A percentile compares a stretch with the other conserved stretches of the same genome.
Conservation (phyloP, 2,113 vertebrate genomes). For the Alouatta palliata region DNA sequence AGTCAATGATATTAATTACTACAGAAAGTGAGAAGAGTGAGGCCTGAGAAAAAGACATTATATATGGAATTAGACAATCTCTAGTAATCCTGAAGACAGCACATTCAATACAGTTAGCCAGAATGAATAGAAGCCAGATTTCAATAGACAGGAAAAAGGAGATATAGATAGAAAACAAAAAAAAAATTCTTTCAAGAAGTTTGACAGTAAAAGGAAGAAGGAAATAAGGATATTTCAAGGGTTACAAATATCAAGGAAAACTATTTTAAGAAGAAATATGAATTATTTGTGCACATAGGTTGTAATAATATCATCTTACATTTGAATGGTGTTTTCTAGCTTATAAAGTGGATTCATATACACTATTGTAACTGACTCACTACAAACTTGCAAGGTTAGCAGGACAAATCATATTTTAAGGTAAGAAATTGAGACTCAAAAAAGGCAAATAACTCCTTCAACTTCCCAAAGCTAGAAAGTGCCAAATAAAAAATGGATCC, state of each 20-base stretch:
- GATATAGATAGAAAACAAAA: not conserved
- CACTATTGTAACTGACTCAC: slow-evolving; percentile 8
- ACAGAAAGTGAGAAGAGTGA: not conserved
- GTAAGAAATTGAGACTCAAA: slow-evolving; percentile 35
- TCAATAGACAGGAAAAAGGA: not conserved
- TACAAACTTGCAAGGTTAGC: slow-evolving; percentile 26
- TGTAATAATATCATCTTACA: not conserved
- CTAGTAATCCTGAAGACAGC: slow-evolving; percentile 1
- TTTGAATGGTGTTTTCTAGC: slow-evolving; percentile 18
- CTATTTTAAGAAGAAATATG: not conserved
- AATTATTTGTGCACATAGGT: not conserved
- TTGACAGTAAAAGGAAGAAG: not conserved
- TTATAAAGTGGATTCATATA: not conserved
- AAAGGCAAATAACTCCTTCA: slow-evolving; percentile 20
- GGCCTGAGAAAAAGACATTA: not conserved
- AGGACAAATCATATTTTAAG: slow-evolving; percentile 7
- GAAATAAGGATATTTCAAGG: slow-evolving; percentile 36
- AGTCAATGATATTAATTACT: not conserved
- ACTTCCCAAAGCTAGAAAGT: slow-evolving; percentile 18
- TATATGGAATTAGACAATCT: not conserved
- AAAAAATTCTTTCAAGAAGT: not conserved
- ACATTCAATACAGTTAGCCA: not conserved
- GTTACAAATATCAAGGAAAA: not conserved
- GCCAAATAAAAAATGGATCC: slow-evolving; percentile 31
- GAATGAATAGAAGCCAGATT: slow-evolving; percentile 42